These are phyloP conservation scores for Serilophus lunatus DNA, from an alignment of 2,113 vertebrate genomes.

Conservation along the genomic window DNA sequence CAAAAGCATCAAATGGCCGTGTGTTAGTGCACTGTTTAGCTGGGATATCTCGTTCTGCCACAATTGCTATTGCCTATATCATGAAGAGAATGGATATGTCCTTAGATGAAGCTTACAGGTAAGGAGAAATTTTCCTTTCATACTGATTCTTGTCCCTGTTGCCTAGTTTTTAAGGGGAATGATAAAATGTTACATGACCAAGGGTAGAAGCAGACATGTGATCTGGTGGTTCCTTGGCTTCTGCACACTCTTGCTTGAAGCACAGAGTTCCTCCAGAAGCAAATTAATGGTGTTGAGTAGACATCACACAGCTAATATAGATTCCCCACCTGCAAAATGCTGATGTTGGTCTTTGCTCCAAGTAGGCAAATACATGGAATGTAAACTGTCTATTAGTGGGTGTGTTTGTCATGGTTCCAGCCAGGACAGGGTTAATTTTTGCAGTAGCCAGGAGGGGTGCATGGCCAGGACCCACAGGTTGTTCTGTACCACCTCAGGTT, in stretches of 20 bases:
- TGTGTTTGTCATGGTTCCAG: neutral
- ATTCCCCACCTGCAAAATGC: neutral
- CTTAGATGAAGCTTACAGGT: constrained; percentile 84
- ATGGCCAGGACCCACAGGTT: neutral
- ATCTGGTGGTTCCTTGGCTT: neutral
- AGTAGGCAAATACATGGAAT: neutral
- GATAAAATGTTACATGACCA: neutral
- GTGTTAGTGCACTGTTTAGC: constrained; percentile 82
- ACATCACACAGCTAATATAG: neutral
- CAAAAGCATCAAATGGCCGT: constrained; percentile 83
- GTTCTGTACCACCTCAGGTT: neutral
- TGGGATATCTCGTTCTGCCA: constrained; percentile 82
- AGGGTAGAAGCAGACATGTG: neutral
- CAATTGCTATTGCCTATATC: constrained; percentile 83
- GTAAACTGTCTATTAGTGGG: neutral
- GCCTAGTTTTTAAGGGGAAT: neutral
- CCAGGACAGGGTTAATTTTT: neutral
- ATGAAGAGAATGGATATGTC: constrained; percentile 86
- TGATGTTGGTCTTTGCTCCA: neutral
- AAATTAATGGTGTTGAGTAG: neutral
- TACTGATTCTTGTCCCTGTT: neutral
- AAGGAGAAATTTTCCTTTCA: neutral
- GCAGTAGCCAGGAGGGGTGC: neutral
- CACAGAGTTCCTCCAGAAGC: neutral
- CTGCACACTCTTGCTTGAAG: neutral